These are phyloP conservation scores for Eulemur mongoz DNA, from an alignment of 2,797 vertebrate species.

Conservation along the genomic window DNA sequence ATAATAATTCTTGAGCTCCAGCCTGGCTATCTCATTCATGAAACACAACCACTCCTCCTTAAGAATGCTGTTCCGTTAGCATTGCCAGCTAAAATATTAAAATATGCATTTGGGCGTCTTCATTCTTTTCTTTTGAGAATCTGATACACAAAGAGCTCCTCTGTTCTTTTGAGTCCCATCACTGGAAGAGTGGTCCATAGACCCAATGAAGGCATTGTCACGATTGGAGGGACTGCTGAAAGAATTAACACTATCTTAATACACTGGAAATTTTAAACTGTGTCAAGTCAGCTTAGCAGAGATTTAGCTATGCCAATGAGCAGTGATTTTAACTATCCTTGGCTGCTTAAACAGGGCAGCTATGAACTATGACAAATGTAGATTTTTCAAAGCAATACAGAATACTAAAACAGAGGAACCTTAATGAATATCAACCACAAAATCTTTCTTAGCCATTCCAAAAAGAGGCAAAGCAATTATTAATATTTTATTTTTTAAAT, in stretches of 20 bases:
- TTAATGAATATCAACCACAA: slow-evolving; percentile 73
- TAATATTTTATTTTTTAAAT: slow-evolving; percentile 77
- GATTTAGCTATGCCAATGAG: slow-evolving; percentile 77
- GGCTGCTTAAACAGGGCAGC: slow-evolving; percentile 81
- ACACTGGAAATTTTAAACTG: slow-evolving; percentile 61
- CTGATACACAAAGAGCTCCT: slow-evolving; percentile 78
- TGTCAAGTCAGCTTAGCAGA: slow-evolving; percentile 78
- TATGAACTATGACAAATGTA: slow-evolving; percentile 83
- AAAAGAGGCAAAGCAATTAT: slow-evolving; percentile 79
- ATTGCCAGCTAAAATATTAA: slow-evolving; percentile 65
- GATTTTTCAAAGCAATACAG: slow-evolving; percentile 88
- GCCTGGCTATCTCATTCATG: slow-evolving; percentile 80
- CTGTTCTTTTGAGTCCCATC: slow-evolving; percentile 68
- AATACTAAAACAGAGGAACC: slow-evolving; percentile 81
- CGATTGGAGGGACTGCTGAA: slow-evolving; percentile 47
- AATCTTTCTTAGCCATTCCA: slow-evolving; percentile 81
- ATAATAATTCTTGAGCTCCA: slow-evolving; percentile 81
- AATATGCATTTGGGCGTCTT: slow-evolving; percentile 70
- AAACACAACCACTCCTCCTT: slow-evolving; percentile 81
- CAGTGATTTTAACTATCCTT: slow-evolving; percentile 81
- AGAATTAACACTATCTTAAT: slow-evolving; percentile 55
- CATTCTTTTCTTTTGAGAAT: slow-evolving; percentile 79
- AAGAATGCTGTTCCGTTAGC: slow-evolving; percentile 78
- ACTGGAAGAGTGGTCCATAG: slow-evolving; percentile 58
- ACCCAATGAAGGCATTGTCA: slow-evolving; percentile 62